Conservation (phyloP, 1,140 invertebrate genomes). For the Akabosia matsudoensis region DNA sequence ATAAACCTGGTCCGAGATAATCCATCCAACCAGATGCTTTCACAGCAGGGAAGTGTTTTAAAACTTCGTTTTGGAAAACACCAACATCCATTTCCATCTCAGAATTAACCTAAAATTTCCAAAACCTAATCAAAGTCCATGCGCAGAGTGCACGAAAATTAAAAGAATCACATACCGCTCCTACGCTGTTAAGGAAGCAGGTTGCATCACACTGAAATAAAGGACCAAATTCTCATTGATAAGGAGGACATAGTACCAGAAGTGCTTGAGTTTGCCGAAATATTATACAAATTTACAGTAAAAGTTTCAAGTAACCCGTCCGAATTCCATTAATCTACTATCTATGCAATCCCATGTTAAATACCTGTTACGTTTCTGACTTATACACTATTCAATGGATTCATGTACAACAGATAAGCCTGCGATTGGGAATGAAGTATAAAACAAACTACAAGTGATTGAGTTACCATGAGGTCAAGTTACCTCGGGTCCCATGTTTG, state of each 20-base stretch:
- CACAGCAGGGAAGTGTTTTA: conserved; percentile 31
- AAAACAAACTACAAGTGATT: not conserved
- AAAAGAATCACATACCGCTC: conserved; percentile 25
- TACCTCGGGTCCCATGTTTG: conserved; percentile 30
- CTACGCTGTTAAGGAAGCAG: conserved; percentile 28
- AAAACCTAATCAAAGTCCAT: not conserved
- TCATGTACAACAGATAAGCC: no score
- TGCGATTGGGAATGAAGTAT: not conserved
- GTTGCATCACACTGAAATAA: conserved; percentile 33
- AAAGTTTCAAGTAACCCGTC: no score
- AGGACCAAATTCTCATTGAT: not conserved
- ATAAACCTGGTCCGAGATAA: conserved; percentile 28
- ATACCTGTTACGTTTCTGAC: not conserved
- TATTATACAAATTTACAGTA: no score
- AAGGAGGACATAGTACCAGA: no score
- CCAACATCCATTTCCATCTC: conserved; percentile 34
- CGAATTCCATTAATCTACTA: no score
- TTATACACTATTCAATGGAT: not conserved
- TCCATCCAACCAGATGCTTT: conserved; percentile 34
- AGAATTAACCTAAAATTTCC: not conserved
- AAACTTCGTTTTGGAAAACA: conserved; percentile 21
- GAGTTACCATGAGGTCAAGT: no score
- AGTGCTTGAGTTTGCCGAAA: no score
- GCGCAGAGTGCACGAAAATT: not conserved
- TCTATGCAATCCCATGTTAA: no score